These are phyloP conservation scores for Boleophthalmus pectinirostris DNA, from an alignment of 2,113 vertebrate species.

Conservation along the genomic window DNA sequence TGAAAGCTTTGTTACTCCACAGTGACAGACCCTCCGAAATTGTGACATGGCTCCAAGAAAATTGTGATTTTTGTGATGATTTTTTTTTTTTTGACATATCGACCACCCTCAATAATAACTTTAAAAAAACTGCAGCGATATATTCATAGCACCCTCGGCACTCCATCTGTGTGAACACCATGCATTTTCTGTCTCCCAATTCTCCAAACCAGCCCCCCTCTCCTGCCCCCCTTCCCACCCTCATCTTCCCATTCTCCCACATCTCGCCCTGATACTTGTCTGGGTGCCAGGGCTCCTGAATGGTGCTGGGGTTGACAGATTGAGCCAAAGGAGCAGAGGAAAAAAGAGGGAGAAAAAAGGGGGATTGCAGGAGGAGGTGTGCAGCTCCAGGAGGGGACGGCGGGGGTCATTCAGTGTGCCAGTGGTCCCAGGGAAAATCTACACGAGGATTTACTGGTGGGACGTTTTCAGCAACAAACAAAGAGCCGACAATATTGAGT, in stretches of 20 bases:
- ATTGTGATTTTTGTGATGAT: too few relatives aligned
- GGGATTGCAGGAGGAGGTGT: slow-evolving; percentile 16
- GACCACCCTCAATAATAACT: neutral
- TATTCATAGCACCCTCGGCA: slow-evolving; percentile 22
- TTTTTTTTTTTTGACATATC: neutral
- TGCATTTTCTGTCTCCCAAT: slow-evolving; percentile 50
- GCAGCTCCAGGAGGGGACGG: slow-evolving; percentile 26
- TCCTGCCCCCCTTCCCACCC: neutral
- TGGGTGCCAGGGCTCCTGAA: slow-evolving; percentile 61
- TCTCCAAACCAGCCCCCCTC: slow-evolving; percentile 20
- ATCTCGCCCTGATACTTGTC: slow-evolving; percentile 40
- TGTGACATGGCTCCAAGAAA: too few relatives aligned
- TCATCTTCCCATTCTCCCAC: slow-evolving; percentile 14
- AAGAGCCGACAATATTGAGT: slow-evolving; percentile 39
- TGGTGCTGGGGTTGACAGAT: slow-evolving; percentile 38
- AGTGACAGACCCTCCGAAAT: too few relatives aligned
- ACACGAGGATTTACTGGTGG: slow-evolving; percentile 45
- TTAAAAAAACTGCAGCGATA: slow-evolving; percentile 40
- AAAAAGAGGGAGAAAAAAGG: slow-evolving; percentile 43
- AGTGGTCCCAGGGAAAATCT: slow-evolving; percentile 62
- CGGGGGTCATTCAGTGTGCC: slow-evolving; percentile 55
- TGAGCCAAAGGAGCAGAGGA: slow-evolving; percentile 51
- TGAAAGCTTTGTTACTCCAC: too few relatives aligned
- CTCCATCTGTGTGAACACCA: slow-evolving; percentile 49
- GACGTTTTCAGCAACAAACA: slow-evolving; percentile 44